Evolutionary conservation across 2,888 invertebrate genomes (phyloP), one percentile per base, ranked within the genome.

Genomic region (Drosophila nr. perissopoda): DNA sequence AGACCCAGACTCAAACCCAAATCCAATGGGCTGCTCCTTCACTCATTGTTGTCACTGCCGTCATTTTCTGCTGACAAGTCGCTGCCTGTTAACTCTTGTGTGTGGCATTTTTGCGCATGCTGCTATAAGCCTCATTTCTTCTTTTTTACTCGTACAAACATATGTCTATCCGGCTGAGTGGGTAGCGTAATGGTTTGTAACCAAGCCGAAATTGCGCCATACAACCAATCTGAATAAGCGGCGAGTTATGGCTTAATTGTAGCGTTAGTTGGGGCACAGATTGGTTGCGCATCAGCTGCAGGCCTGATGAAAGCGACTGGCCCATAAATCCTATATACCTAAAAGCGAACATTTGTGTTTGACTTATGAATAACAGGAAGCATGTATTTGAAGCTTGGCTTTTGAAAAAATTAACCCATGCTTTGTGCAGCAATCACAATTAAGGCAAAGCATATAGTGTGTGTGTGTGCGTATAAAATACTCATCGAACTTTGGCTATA

Each of bases 241-340:
- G 65, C 57, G 67, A 75, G 87, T 78, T 89, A 80, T 83, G 83
- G 81, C 82, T 84, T 84, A 84, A 84, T 84, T 84, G 83, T 73
- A 70, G 59, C 71, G 66, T 76, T 66, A 79, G 64, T 51, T 36
- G 21, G 16, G 29, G 13, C 29, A 21, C 52, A 29, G 33, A 59
- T n/a, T 48, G 62, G 36, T 18, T 56, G 49, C 38, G 13, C 36
- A 56, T 45, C 42, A 42, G 36, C 29, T 31, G 31, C 21, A 31
- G 18, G 49, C 25, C 13, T 3, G 34, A 48, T 48, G 25, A 31
- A 36, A 25, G 8, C 11, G 29, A 27, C 36, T 29, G 2, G 21
- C 2, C 33, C n/a, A 48, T 33, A 45, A 36, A 45, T 59, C 34
- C 18, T 8, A 7, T n/a, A 49, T 59, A 18, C 27, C 59, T 1